phyloP scores from a whole-genome alignment of 2,113 vertebrate genomes.

The Scytalopus superciliaris region DNA sequence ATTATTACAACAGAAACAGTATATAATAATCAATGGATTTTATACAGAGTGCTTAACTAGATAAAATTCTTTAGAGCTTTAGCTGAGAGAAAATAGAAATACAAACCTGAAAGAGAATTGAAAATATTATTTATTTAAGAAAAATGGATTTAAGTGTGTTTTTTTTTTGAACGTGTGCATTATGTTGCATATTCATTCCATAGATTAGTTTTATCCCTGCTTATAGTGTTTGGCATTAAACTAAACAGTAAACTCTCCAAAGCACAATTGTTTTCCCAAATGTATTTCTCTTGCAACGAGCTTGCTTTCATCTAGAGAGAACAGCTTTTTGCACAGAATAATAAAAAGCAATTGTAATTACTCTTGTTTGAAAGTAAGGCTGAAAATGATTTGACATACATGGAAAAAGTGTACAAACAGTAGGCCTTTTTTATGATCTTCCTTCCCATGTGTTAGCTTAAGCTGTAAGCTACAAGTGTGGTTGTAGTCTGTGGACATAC shows the following conservation, averaged over 20 bases:
- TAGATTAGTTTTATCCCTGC: neutral
- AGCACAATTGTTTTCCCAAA: neutral
- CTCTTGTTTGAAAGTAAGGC: neutral
- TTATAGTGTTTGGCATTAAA: neutral
- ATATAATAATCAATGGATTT: neutral
- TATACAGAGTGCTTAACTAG: neutral
- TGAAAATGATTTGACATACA: neutral
- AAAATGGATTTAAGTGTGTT: neutral
- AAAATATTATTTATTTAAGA: neutral
- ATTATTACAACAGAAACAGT: neutral
- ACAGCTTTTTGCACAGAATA: neutral
- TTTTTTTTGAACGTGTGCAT: neutral
- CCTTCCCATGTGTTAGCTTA: neutral
- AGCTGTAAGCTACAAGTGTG: neutral
- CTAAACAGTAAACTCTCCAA: conserved; percentile 11
- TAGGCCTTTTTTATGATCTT: neutral
- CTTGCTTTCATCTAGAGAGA: neutral
- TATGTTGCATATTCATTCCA: neutral
- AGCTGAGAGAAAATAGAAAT: neutral
- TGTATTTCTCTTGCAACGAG: neutral
- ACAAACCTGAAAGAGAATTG: neutral
- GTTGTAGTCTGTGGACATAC: neutral
- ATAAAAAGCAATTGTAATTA: neutral
- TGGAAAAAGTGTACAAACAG: neutral
- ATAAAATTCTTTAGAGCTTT: neutral